Conservation (phyloP, 2,113 vertebrate genomes). For the Sylvia atricapilla region DNA sequence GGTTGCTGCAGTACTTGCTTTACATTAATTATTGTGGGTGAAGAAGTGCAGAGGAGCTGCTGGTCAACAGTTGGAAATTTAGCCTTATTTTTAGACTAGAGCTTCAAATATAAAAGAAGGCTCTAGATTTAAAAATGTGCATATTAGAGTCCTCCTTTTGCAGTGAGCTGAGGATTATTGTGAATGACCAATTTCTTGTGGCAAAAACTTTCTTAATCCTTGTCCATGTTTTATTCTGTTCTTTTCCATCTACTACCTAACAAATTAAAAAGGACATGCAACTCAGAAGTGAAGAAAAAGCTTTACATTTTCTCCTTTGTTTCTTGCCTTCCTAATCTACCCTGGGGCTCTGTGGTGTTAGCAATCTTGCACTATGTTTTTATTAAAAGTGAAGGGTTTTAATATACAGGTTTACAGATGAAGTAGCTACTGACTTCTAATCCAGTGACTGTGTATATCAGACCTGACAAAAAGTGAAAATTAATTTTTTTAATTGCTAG, state of each 20-base stretch:
- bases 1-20: neutral
- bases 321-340: conserved; percentile 8
- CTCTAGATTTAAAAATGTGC: neutral
- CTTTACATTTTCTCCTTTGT: neutral
- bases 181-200: neutral
- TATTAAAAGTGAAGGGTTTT: conserved; percentile 42
- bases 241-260: neutral
- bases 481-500: neutral
- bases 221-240: neutral
- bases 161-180: neutral
- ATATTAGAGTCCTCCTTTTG: neutral
- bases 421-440: conserved; percentile 18
- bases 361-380: neutral
- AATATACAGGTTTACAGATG: conserved; percentile 18
- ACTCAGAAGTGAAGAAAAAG: neutral
- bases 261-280: neutral
- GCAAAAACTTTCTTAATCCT: neutral
- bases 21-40: neutral
- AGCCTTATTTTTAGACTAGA: neutral
- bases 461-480: neutral
- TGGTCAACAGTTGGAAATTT: neutral
- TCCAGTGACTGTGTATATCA: neutral
- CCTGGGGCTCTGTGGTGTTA: neutral
- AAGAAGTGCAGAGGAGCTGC: neutral
- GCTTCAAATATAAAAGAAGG: neutral